Evolutionary conservation across 2,888 invertebrate genomes (phyloP).

Genomic region (Eurytoma californica): DNA sequence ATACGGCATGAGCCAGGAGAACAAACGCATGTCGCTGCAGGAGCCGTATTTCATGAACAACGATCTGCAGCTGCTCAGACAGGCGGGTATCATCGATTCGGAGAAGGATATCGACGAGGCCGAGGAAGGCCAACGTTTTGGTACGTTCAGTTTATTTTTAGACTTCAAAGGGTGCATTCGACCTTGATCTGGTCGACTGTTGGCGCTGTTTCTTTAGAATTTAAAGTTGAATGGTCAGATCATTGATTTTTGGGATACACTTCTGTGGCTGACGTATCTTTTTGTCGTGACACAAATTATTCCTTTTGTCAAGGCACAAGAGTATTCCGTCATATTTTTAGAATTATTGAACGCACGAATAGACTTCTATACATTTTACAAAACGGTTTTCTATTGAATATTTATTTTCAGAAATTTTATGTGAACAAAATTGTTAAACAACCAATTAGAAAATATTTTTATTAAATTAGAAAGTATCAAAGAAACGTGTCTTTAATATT

Average conservation of each 20-base stretch:
- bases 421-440: too few species aligned
- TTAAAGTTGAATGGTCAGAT: background rate
- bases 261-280: background rate
- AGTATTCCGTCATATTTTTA: too few species aligned
- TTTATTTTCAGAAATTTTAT: too few species aligned
- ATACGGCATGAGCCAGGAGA: constrained; percentile 76
- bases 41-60: constrained; percentile 82
- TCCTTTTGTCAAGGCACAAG: background rate
- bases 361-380: too few species aligned
- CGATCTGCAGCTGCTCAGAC: constrained; percentile 67
- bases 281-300: background rate
- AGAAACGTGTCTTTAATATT: constrained; percentile 13
- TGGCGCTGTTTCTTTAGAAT: background rate
- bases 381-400: too few species aligned
- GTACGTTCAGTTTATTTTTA: constrained; percentile 54
- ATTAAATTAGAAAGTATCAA: too few species aligned
- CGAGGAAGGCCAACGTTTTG: constrained; percentile 69
- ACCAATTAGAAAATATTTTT: too few species aligned
- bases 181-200: constrained; percentile 1
- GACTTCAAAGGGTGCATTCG: background rate
- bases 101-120: constrained; percentile 74
- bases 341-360: too few species aligned
- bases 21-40: constrained; percentile 85
- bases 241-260: background rate
- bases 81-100: constrained; percentile 67